Percentiles rank a stretch among this genome's conserved stretches.
Conservation (phyloP, 2,113 vertebrate genomes). For the Actenoides hombroni region DNA sequence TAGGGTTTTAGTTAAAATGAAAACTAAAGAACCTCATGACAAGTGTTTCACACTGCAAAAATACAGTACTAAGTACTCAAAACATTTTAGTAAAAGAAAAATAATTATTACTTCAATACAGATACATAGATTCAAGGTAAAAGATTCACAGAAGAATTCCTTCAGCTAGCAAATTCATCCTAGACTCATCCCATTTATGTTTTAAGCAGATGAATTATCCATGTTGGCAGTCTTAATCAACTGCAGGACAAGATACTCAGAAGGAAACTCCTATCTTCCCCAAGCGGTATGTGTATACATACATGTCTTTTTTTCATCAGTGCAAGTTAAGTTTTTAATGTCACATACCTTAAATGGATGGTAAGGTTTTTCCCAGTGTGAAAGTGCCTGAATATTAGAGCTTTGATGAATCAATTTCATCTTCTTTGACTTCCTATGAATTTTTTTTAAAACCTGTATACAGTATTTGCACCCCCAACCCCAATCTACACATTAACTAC, state of each 20-base stretch:
- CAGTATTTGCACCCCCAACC: not conserved
- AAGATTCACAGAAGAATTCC: not conserved
- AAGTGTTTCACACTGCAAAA: not conserved
- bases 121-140: not conserved
- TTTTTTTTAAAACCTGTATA: not conserved
- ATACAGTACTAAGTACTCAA: not conserved
- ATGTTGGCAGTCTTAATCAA: not conserved
- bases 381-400: not conserved
- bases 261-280: not conserved
- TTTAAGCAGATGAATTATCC: not conserved
- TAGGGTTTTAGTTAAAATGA: not conserved
- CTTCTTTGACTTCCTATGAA: not conserved
- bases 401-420: not conserved
- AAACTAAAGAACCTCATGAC: not conserved
- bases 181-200: not conserved
- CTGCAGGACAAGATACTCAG: not conserved
- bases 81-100: not conserved
- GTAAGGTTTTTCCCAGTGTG: not conserved
- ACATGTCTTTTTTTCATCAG: not conserved
- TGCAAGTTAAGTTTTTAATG: not conserved
- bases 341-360: not conserved
- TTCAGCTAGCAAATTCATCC: not conserved
- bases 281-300: rapidly evolving
- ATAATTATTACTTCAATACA: not conserved
- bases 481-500: not conserved